phyloP scores from a whole-genome alignment of 2,888 invertebrate species.

The Eupithecia abbreviata region DNA sequence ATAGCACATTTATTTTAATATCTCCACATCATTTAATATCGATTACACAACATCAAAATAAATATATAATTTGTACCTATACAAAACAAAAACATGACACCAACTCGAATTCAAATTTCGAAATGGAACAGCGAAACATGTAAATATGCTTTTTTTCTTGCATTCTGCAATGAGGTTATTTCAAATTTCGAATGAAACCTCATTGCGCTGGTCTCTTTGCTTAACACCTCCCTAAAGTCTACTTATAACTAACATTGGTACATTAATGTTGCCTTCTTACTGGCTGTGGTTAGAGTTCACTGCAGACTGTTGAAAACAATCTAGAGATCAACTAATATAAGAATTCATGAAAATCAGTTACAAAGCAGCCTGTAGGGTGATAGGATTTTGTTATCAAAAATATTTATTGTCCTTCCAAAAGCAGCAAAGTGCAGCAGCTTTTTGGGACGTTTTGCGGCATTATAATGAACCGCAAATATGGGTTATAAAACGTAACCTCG shows the following conservation, averaged over 20 bases:
- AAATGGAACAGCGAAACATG: not conserved
- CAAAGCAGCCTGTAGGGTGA: too few species aligned
- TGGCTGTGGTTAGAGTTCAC: too few species aligned
- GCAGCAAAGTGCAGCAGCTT: not conserved
- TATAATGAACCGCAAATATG: not conserved
- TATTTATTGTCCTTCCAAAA: not conserved
- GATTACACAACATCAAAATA: too few species aligned
- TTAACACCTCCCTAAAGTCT: not conserved
- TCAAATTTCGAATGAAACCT: not conserved
- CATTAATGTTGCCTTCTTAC: too few species aligned
- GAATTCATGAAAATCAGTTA: too few species aligned
- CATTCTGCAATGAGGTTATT: not conserved
- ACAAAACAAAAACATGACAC: not conserved
- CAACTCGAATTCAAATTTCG: not conserved
- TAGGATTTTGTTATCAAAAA: too few species aligned
- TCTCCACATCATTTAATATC: too few species aligned
- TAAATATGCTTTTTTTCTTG: not conserved
- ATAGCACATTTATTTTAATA: too few species aligned
- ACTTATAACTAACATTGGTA: not conserved
- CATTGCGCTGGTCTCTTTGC: not conserved
- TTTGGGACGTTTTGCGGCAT: not conserved
- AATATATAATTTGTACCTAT: too few species aligned
- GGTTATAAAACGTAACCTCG: not conserved
- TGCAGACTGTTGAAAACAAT: too few species aligned
- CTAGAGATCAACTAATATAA: too few species aligned